Base-by-base conservation (phyloP, 2,113 vertebrate species). In the Brachypteracias leptosomus region DNA sequence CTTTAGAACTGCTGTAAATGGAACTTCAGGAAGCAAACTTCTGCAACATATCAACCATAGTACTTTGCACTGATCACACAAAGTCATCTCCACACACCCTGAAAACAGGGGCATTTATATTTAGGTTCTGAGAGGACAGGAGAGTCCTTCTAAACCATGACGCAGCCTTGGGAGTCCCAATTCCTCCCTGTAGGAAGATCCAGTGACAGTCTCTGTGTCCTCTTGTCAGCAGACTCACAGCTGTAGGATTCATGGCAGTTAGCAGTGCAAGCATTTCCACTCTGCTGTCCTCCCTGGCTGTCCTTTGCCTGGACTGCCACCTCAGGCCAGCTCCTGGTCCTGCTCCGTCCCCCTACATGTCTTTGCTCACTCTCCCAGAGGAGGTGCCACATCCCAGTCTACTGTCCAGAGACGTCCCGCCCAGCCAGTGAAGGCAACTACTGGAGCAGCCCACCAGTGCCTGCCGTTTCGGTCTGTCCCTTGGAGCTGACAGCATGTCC, bases 141-240 rank as follows among this genome's bases (percentile, higher is more conserved):
- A 46, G 31, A 14, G 10, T 22, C 36, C 52, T 44, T 71, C 49
- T 81, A 68, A 89, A 49, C 22, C 54, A 46, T 1, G 0, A 25
- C 9, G 2, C 36, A 59, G 42, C 7, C 25, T 22, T 11, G 33
- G 11, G 57, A 24, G 7, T 26, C 12, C 19, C 54, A 62, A 22
- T n/a, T 57, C 3, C 7, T 5, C 6, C 5, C 52, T 36, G 40
- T 18, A 75, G 22, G 62, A 75, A 59, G 19, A 25, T 51, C 55
- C 74, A 44, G 20, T 66, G 36, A 11, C 16, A 42, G 52, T 54
- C n/a, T 18, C 26, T 47, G n/a, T 21, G 31, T 18, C 51, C 24
- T 11, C 17, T 24, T 62, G 15, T 24, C 57, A 74, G 46, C 2
- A n/a, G 31, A 55, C 38, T 55, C 35, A 16, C 0, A 0, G 51